Base-by-base conservation (phyloP, 1,140 invertebrate genomes). In the Zaprionus camerounensis region DNA sequence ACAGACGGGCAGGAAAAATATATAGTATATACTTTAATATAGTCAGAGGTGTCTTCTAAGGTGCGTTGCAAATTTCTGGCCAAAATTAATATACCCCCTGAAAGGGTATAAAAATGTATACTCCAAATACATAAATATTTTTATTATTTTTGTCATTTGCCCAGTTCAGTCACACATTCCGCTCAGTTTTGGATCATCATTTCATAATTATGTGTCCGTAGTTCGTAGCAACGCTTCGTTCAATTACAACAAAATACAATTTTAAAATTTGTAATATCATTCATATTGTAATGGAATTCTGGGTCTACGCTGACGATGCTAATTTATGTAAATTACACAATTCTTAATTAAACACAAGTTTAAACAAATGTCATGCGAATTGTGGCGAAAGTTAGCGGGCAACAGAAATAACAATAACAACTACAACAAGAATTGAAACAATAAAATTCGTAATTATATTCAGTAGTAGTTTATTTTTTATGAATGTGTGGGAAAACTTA, bases 261-360 rank as follows among this genome's bases (percentile, higher is more conserved):
- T 31, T 9, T 31, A 31, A 2, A 31, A 31, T 31, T 31, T 9
- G 28, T 31, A 53, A 56, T 56, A 20, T 34, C 28, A 62, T 68
- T 63, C 57, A 44, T 24, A 57, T 70, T 63, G 38, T 63, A 63
- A 55, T 61, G 46, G 46, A 61, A 70, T 49, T 74, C 51, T 71
- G 20, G 36, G 4, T 51, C 28, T 20, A 15, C 24, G 69, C 34
- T 46, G 66, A 68, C 49, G 66, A 69, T 76, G 71, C 66, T 75
- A 80, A 80, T 80, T 67, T 81, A 85, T 85, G 79, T 76, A 86
- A 79, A 85, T 85, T 82, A 69, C 70, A 67, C 63, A 79, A 79
- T 79, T 76, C 81, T 78, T 72, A 86, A 79, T 85, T 86, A 71
- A 76, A 70, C 62, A 73, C 62, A 77, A 77, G 64, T 77, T 77